Evolutionary conservation across 2,797 vertebrate genomes (phyloP), one percentile per base, ranked within the genome.

Genomic region (Zenarchopterus dispar): DNA sequence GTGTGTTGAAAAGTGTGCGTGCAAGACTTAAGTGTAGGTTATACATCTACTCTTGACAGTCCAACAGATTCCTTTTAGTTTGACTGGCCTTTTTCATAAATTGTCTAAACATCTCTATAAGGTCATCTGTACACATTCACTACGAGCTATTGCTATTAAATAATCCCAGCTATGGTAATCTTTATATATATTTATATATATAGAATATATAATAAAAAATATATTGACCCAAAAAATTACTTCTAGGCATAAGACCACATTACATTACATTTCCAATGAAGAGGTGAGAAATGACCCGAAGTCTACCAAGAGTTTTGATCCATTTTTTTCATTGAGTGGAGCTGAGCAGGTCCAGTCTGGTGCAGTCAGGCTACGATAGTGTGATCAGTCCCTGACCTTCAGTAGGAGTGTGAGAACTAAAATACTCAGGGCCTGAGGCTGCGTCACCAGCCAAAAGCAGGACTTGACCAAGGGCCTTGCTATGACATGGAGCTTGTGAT

Each of bases 131-230:
- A 95, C 95, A 96, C 93, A 92, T 91, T 94, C 92, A 95, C 95
- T 95, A 95, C 92, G 90, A 93, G 93, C 95, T 96, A 97, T 97
- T 97, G 95, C 96, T 97, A 96, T 96, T 95, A 95, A 96, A 96
- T 93, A 95, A 92, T 95, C 94, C 94, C 93, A 93, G 90, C 91
- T 90, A 90, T 91, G 88, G 89, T 90, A 90, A 87, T 89, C 86
- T 92, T 84, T 90, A 91, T 92, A 90, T 94, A 93, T 92, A 91
- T 91, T 87, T 91, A 88, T 91, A 90, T 93, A 93, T 93, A 90
- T 92, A 92, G 90, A 91, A 85, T 91, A 92, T 92, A 93, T 93
- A 93, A 91, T 93, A 92, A 92, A n/a, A 92, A 93, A 93, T 92
- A 93, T 89, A 92, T 85, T 88, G 89, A 91, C 84, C 86, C 88